Base-by-base conservation (phyloP, 2,888 invertebrate species). In the Drosophila austrosaltans region DNA sequence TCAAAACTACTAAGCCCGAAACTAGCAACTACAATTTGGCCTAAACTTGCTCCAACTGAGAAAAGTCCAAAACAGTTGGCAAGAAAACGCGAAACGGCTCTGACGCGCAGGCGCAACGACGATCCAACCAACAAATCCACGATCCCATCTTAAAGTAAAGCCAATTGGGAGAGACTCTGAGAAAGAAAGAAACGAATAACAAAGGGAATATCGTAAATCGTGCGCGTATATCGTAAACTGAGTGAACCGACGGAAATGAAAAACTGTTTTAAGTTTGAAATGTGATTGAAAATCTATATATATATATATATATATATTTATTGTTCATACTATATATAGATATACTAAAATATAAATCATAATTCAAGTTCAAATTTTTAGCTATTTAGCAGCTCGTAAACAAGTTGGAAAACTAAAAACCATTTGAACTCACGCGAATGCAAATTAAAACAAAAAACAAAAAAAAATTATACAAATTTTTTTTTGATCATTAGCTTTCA, bases 101-200 rank as follows among this genome's bases (percentile, higher is more conserved):
- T 72, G 81, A 86, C 85, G 81, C 85, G 86, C 84, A 84, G 75
- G 75, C 86, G 85, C 87, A 86, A 48, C 25, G 39, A 40, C 12
- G 20, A 8, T 48, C 44, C 44, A 44, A 22, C 22, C 48, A 12
- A 48, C 0, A 48, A 22, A 28, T 4, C 2, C 4, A 36, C 36
- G 36, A 36, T 36, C 36, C 36, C 8, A 36, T 8, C 22, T 22
- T 1, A 48, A 48, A 22, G 6, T 20, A 22, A 10, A 22, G 7
- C 70, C 67, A 72, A 66, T 56, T 82, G 78, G 40, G 4, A 40
- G n/a, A 40, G 44, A 28, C 53, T 48, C 25, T 39, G 36, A 36
- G 8, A 36, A 36, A 36, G 8, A 36, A 10, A 8, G 36, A 36
- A 3, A 32, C 3, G 5, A 36, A 36, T 2, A 36, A 36, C 8